A percentile compares a stretch with the other conserved stretches of the same genome.
These are phyloP conservation scores for Nezara viridula DNA, from an alignment of 2,888 invertebrate species.

Conservation along the genomic window DNA sequence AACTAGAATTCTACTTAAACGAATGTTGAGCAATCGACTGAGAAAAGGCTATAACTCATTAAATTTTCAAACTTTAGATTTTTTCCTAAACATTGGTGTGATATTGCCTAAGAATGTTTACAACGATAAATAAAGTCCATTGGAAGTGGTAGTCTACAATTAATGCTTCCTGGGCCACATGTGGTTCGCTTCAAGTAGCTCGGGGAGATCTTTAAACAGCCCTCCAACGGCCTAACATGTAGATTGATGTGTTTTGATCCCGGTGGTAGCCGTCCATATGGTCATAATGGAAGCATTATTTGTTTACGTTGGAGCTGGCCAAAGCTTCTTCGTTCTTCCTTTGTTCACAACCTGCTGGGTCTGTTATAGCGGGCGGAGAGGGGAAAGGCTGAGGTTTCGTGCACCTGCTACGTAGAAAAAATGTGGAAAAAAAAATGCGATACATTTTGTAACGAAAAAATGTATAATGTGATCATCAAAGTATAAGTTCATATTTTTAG, in stretches of 20 bases:
- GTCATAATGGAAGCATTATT: constrained; percentile 23
- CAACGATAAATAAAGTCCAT: not conserved
- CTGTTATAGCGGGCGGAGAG: too few relatives aligned
- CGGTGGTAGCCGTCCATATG: constrained; percentile 26
- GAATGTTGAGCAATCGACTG: not conserved
- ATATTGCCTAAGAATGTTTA: not conserved
- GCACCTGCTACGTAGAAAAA: not conserved
- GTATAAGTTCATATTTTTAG: too few relatives aligned
- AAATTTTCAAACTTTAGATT: not conserved
- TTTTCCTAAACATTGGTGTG: not conserved
- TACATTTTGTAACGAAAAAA: too few relatives aligned
- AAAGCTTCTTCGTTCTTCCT: constrained; percentile 6
- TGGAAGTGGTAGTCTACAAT: not conserved
- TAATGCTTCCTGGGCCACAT: not conserved
- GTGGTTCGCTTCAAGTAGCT: not conserved
- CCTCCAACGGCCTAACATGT: not conserved
- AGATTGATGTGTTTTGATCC: constrained; percentile 19
- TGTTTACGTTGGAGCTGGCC: not conserved
- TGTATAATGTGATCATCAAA: too few relatives aligned
- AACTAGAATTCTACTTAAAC: too few relatives aligned
- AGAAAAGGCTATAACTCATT: not conserved
- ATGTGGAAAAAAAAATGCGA: not conserved
- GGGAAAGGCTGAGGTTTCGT: not conserved
- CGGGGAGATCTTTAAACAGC: constrained; percentile 24
- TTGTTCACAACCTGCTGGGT: not conserved